phyloP scores from a whole-genome alignment of 2,888 invertebrate species.

The Drosophila falleni region DNA sequence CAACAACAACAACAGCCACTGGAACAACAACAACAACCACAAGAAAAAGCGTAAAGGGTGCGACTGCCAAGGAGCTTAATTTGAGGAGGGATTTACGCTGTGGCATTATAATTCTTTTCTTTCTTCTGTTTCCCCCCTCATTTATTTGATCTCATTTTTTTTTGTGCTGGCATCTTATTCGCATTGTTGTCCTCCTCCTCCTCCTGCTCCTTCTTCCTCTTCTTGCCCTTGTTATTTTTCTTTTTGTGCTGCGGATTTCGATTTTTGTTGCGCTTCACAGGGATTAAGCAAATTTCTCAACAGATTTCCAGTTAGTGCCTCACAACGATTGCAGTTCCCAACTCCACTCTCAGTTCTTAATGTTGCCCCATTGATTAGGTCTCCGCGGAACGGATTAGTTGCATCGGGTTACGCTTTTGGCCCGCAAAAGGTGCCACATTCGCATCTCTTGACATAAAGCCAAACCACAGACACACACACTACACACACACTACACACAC shows the following conservation, averaged over 20 bases:
- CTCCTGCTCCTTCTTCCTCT: background rate
- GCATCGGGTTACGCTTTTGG: conserved; percentile 54
- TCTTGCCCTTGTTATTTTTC: conserved; percentile 16
- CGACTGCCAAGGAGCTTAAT: conserved; percentile 81
- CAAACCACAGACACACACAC: conserved; percentile 59
- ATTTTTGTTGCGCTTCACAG: conserved; percentile 56
- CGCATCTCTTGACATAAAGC: conserved; percentile 51
- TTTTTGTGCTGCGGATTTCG: conserved; percentile 33
- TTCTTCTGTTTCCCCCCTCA: conserved; percentile 44
- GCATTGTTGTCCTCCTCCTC: conserved; percentile 39
- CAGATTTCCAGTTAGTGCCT: conserved; percentile 65
- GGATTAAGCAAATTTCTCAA: conserved; percentile 81
- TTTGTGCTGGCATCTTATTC: conserved; percentile 52
- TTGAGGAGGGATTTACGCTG: conserved; percentile 81
- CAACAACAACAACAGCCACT: conserved; percentile 20
- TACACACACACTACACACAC: conserved; percentile 36
- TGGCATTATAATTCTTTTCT: conserved; percentile 75
- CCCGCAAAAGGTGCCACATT: conserved; percentile 38
- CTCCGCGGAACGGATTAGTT: conserved; percentile 59
- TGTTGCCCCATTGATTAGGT: conserved; percentile 53
- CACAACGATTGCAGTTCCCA: conserved; percentile 4
- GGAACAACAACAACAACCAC: conserved; percentile 31
- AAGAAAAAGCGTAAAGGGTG: conserved; percentile 46
- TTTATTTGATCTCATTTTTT: conserved; percentile 25
- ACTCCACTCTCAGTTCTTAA: background rate